Evolutionary conservation across 2,888 invertebrate species (phyloP), one percentile per base, ranked within the genome.

Genomic region (Melinaea menophilus): DNA sequence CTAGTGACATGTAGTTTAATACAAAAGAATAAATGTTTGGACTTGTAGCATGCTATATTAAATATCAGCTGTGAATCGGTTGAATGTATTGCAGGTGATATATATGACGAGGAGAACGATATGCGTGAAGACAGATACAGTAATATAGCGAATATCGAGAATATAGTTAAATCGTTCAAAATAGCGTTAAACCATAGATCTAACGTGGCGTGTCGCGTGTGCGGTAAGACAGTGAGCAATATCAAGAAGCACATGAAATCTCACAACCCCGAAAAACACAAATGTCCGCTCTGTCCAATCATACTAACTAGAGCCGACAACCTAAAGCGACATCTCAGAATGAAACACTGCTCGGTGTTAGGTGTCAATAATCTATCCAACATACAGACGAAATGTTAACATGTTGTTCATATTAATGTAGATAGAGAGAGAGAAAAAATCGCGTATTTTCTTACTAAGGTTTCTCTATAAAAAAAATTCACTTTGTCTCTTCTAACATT

Each of bases 211-310:
- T 94, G 94, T 86, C 88, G 86, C 69, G 80, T 92, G 71, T 94
- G 94, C 83, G 92, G 93, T 68, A 94, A 94, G 86, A 89, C 91
- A 68, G 94, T 94, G 71, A 92, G 91, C 77, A 93, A 94, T 84
- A 87, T 93, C 75, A 94, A 94, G 92, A 93, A 94, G 77, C 94
- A 94, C 77, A 86, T 93, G 82, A 92, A 93, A 79, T 93, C 93
- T 46, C 94, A 94, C 79, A 92, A 92, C 71, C 93, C 93, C 13
- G 92, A 92, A 74, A 91, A 92, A 73, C 93, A 92, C 78, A 91
- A 91, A 75, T 94, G 93, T 72, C 93, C 93, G 3, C 81, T 92
- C 73, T 94, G 93, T 79, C 91, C 92, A 56, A 92, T 92, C 70
- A 90, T 92, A 62, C 91, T 94, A 75, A 94, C 94, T 55, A 88